Percentiles rank a stretch among this genome's conserved stretches.
Evolutionary conservation across 64 coral and sea anemone species (phyloP).

Genomic region (Stichodactyla mertensii): DNA sequence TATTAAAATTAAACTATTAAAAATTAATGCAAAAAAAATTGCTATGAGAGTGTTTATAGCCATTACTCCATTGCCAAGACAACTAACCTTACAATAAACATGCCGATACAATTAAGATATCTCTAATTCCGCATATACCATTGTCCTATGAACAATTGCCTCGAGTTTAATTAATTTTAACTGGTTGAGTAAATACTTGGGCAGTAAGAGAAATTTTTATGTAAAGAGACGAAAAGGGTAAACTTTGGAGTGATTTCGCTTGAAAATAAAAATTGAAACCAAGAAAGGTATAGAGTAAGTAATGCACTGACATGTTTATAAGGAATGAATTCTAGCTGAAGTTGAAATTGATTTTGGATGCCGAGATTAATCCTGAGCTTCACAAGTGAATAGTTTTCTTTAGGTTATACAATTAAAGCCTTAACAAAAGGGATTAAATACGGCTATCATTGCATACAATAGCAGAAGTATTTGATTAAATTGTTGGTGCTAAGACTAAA

Average conservation of each 20-base stretch:
- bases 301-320: too few relatives aligned
- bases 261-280: too few relatives aligned
- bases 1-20: too few relatives aligned
- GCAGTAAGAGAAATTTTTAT: background rate
- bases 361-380: background rate
- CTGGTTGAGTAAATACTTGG: background rate
- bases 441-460: background rate
- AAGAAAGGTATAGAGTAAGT: too few relatives aligned
- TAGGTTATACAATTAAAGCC: background rate
- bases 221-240: background rate
- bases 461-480: background rate
- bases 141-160: background rate
- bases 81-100: background rate
- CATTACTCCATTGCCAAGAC: background rate
- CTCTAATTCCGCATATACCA: background rate
- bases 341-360: background rate
- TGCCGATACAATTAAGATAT: background rate
- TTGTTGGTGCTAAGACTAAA: background rate
- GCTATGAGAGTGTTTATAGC: too few relatives aligned
- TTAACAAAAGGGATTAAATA: background rate
- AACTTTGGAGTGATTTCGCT: too few relatives aligned
- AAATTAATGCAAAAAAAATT: too few relatives aligned
- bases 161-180: background rate
- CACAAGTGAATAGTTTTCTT: background rate
- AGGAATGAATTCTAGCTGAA: background rate